phyloP scores from a whole-genome alignment of 2,113 vertebrate species.

The Opisthocomus hoazin region DNA sequence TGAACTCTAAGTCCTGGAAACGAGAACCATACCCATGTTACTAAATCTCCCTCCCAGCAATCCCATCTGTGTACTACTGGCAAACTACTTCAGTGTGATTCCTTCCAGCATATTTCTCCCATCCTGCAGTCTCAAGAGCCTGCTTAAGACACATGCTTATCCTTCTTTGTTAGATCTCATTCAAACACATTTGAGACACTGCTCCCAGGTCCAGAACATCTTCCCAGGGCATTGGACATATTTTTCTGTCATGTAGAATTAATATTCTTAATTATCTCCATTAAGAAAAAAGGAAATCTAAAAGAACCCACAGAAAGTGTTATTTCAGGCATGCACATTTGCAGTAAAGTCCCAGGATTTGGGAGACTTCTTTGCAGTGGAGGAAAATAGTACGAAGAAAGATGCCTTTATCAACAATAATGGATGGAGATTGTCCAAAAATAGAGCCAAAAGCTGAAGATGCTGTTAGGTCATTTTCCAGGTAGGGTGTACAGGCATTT shows the following conservation, averaged over 20 bases:
- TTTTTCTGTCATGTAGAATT: neutral
- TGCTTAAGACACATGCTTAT: neutral
- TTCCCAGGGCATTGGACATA: neutral
- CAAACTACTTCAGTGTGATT: neutral
- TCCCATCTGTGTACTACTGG: neutral
- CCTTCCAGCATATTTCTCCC: neutral
- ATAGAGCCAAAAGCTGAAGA: neutral
- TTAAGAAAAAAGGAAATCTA: neutral
- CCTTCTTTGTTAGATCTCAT: neutral
- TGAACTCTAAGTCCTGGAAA: conserved; percentile 34
- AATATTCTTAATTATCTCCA: neutral
- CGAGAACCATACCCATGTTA: conserved; percentile 5
- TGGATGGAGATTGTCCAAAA: neutral
- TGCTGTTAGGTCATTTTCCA: neutral
- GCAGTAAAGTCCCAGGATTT: neutral
- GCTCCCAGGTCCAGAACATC: neutral
- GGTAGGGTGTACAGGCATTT: neutral
- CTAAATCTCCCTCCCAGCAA: conserved; percentile 23
- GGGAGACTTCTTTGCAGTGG: conserved; percentile 2
- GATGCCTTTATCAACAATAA: neutral
- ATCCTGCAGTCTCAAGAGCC: neutral
- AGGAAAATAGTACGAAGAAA: neutral
- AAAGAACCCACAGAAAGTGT: neutral
- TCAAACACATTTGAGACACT: neutral
- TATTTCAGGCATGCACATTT: neutral